Conservation (phyloP, 2,797 vertebrate species). For the Valencia hispanica region DNA sequence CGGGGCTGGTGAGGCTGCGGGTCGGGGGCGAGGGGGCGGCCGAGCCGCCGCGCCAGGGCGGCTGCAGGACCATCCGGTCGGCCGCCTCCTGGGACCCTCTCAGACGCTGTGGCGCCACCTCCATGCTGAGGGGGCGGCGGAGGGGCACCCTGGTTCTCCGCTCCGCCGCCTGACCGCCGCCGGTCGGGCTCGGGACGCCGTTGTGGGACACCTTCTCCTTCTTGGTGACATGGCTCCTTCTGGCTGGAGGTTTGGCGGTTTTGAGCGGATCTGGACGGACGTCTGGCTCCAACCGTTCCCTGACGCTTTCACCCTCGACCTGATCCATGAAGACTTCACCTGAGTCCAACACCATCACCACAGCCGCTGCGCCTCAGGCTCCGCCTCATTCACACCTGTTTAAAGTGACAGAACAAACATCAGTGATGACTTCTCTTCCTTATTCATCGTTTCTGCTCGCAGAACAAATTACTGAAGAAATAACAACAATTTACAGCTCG, state of each 20-base stretch:
- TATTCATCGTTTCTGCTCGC: too few species aligned
- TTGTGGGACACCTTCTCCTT: slow-evolving; percentile 68
- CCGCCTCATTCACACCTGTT: slow-evolving; percentile 32
- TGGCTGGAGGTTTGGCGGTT: slow-evolving; percentile 18
- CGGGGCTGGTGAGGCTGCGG: slow-evolving; percentile 79
- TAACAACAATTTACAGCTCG: too few species aligned
- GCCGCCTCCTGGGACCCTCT: slow-evolving; percentile 52
- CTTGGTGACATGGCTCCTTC: slow-evolving; percentile 48
- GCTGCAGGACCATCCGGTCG: slow-evolving; percentile 67
- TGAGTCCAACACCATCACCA: slow-evolving; percentile 89
- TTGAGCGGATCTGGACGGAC: slow-evolving; percentile 41
- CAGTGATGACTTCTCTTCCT: too few species aligned
- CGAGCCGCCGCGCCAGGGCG: slow-evolving; percentile 75
- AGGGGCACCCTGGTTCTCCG: slow-evolving; percentile 55
- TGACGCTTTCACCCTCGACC: slow-evolving; percentile 61
- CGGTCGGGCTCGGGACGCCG: slow-evolving; percentile 60
- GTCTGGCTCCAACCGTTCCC: slow-evolving; percentile 55
- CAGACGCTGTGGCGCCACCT: slow-evolving; percentile 61
- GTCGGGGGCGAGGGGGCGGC: slow-evolving; percentile 64
- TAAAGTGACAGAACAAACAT: slow-evolving; percentile 11
- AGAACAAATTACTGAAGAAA: too few species aligned
- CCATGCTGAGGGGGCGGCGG: slow-evolving; percentile 72
- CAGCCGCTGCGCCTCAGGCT: slow-evolving; percentile 43
- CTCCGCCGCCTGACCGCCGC: slow-evolving; percentile 40
- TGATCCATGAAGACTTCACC: slow-evolving; percentile 82